Conservation (phyloP, 2,797 vertebrate genomes). For the Myotis daubentonii region DNA sequence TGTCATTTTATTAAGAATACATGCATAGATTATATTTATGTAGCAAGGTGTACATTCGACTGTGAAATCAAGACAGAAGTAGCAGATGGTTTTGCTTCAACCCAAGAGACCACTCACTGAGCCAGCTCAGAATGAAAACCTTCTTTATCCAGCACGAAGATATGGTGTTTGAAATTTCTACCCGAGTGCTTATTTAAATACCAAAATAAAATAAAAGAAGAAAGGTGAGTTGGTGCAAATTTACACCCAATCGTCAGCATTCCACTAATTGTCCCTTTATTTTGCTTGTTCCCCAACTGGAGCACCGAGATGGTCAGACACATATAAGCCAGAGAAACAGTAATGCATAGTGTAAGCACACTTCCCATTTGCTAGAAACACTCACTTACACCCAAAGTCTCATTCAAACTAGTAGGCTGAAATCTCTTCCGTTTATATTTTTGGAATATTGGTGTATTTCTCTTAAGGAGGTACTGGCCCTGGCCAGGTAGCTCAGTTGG, state of each 20-base stretch:
- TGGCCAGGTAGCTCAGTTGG: neutral
- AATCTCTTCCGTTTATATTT: slow-evolving; percentile 5
- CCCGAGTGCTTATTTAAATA: slow-evolving; percentile 27
- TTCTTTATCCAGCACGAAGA: slow-evolving; percentile 50
- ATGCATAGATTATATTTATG: slow-evolving; percentile 63
- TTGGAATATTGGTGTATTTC: neutral
- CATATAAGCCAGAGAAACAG: neutral
- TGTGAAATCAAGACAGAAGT: slow-evolving; percentile 75
- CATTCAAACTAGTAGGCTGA: neutral
- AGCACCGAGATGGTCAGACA: neutral
- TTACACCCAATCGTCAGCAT: neutral
- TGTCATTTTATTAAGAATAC: slow-evolving; percentile 73
- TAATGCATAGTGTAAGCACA: neutral
- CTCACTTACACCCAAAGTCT: neutral
- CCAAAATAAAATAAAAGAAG: slow-evolving; percentile 19
- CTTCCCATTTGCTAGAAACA: neutral
- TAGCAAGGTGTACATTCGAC: slow-evolving; percentile 63
- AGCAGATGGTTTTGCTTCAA: slow-evolving; percentile 72
- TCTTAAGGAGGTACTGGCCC: neutral
- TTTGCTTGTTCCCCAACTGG: neutral
- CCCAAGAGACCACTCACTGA: slow-evolving; percentile 69
- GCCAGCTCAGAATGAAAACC: slow-evolving; percentile 52
- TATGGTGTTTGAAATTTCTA: slow-evolving; percentile 47
- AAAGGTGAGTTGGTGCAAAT: neutral
- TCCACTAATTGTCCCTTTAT: neutral